These are phyloP conservation scores for Dorcus parallelipipedus DNA, from an alignment of 2,888 invertebrate species.

Conservation along the genomic window DNA sequence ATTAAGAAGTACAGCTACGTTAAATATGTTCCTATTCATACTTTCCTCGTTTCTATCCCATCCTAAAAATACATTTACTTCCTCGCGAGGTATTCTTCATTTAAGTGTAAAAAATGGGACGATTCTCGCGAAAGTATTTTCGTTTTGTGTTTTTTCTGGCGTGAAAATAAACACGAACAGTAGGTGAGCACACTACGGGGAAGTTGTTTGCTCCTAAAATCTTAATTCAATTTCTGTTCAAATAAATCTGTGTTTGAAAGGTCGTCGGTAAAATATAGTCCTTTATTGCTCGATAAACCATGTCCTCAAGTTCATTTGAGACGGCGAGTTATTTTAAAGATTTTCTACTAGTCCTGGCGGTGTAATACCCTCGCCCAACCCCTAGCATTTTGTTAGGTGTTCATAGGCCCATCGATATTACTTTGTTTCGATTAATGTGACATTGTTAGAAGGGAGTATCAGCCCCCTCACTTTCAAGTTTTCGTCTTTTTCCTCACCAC, in stretches of 20 bases:
- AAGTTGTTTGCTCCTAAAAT: not conserved
- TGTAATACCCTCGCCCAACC: conserved; percentile 24
- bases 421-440: conserved; percentile 43
- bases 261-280: conserved; percentile 8
- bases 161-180: conserved; percentile 19
- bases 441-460: conserved; percentile 34
- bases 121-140: no score
- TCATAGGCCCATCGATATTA: conserved; percentile 38
- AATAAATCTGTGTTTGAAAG: conserved; percentile 17
- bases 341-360: conserved; percentile 12
- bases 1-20: no score
- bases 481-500: conserved; percentile 31
- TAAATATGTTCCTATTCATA: no score
- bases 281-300: conserved; percentile 15
- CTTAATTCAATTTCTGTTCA: not conserved
- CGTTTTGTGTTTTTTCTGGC: not conserved
- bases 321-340: conserved; percentile 23
- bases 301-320: conserved; percentile 13
- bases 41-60: no score
- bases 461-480: conserved; percentile 31
- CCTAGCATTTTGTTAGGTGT: conserved; percentile 35
- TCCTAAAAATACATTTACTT: no score
- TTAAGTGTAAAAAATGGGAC: no score
- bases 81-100: no score
- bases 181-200: conserved; percentile 15